A percentile compares a stretch with the other conserved stretches of the same genome.
Conservation (phyloP, 1,140 invertebrate species). For the Saxidomus purpurata region DNA sequence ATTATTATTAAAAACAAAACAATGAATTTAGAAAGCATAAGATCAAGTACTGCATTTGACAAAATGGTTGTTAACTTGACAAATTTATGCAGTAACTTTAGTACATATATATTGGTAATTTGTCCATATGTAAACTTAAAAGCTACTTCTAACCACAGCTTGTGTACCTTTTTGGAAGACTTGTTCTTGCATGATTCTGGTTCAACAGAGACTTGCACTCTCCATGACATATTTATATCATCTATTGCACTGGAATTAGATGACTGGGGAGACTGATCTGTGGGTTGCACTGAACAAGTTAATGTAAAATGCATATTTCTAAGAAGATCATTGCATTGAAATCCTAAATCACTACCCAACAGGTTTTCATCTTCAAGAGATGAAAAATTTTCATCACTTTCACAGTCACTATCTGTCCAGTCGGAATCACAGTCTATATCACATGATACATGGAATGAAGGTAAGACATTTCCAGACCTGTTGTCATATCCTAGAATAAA, state of each 20-base stretch:
- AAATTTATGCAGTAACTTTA: too few species aligned
- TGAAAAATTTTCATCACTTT: slow-evolving; percentile 50
- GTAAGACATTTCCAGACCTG: not conserved
- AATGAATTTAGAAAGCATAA: too few species aligned
- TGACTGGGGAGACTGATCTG: not conserved
- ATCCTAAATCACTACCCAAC: not conserved
- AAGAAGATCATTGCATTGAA: slow-evolving; percentile 20
- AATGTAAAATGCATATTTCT: not conserved
- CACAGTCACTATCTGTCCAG: slow-evolving; percentile 56
- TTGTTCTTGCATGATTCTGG: not conserved
- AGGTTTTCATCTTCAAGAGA: slow-evolving; percentile 51
- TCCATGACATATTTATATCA: slow-evolving; percentile 46
- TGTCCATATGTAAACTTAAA: too few species aligned
- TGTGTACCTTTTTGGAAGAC: slow-evolving; percentile 42
- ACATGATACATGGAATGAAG: slow-evolving; percentile 27
- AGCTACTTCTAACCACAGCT: too few species aligned
- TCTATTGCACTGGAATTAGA: slow-evolving; percentile 23
- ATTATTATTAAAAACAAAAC: too few species aligned
- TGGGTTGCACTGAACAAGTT: not conserved
- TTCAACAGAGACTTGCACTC: slow-evolving; percentile 35
- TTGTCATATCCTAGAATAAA: slow-evolving; percentile 37
- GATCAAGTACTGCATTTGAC: too few species aligned
- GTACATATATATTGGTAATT: too few species aligned
- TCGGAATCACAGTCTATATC: slow-evolving; percentile 60
- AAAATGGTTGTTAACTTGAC: too few species aligned